Conservation (phyloP, 2,113 vertebrate genomes). For the Henicopernis longicauda region DNA sequence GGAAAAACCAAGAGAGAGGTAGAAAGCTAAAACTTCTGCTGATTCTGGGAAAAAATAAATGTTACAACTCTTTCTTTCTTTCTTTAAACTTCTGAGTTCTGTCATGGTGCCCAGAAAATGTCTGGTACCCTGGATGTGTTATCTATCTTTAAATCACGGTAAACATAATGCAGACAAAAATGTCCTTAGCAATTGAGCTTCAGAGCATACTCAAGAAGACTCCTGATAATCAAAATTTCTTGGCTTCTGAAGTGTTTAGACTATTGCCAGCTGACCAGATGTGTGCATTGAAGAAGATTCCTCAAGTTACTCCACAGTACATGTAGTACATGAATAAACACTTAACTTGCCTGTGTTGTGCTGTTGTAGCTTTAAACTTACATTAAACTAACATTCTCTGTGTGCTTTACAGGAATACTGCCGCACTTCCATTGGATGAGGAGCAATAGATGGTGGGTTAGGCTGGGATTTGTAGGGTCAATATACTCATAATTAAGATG, state of each 20-base stretch:
- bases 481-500: not conserved
- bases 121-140: not conserved
- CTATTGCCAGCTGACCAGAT: not conserved
- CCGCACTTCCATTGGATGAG: not conserved
- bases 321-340: not conserved
- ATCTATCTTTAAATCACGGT: not conserved
- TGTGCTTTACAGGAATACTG: not conserved
- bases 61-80: not conserved
- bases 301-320: not conserved
- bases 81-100: not conserved
- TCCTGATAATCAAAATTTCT: not conserved
- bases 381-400: not conserved
- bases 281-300: not conserved
- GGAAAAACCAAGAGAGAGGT: not conserved
- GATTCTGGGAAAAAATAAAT: not conserved
- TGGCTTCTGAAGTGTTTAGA: not conserved
- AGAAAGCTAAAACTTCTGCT: not conserved
- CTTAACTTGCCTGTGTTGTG: not conserved
- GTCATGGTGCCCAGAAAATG: not conserved
- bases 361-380: not conserved
- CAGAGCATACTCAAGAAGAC: not conserved
- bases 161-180: not conserved
- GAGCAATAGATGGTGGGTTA: not conserved
- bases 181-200: not conserved
- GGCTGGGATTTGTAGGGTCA: not conserved